Conservation (phyloP, 2,888 invertebrate species). For the Chaetogeoica ovagalla region DNA sequence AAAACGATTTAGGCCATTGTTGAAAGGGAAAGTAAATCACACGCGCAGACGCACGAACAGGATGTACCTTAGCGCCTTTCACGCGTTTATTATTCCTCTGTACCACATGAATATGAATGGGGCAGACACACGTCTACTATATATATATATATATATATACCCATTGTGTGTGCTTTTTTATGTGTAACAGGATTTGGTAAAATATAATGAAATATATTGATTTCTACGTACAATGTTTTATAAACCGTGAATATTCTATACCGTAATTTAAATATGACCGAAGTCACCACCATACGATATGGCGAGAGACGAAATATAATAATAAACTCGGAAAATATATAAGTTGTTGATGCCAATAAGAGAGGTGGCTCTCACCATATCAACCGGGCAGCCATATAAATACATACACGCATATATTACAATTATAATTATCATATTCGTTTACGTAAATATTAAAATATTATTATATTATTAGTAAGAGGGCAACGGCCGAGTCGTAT, state of each 20-base stretch:
- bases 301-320: too few species aligned
- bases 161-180: conserved; percentile 31
- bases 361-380: too few species aligned
- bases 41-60: conserved; percentile 22
- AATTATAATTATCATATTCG: too few species aligned
- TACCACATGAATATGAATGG: conserved; percentile 22
- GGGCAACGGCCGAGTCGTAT: too few species aligned
- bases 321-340: too few species aligned
- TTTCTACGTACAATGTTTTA: background rate
- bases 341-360: too few species aligned
- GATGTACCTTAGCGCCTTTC: conserved; percentile 51
- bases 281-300: too few species aligned
- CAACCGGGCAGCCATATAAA: too few species aligned
- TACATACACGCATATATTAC: too few species aligned
- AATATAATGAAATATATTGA: background rate
- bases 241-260: background rate
- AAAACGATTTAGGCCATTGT: conserved; percentile 45
- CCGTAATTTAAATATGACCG: too few species aligned
- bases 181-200: conserved; percentile 37
- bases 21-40: conserved; percentile 53
- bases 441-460: too few species aligned
- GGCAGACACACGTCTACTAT: background rate
- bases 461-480: too few species aligned
- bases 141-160: background rate
- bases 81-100: conserved; percentile 25